phyloP scores from a whole-genome alignment of 2,797 vertebrate species.

The Kryptopterus vitreolus region DNA sequence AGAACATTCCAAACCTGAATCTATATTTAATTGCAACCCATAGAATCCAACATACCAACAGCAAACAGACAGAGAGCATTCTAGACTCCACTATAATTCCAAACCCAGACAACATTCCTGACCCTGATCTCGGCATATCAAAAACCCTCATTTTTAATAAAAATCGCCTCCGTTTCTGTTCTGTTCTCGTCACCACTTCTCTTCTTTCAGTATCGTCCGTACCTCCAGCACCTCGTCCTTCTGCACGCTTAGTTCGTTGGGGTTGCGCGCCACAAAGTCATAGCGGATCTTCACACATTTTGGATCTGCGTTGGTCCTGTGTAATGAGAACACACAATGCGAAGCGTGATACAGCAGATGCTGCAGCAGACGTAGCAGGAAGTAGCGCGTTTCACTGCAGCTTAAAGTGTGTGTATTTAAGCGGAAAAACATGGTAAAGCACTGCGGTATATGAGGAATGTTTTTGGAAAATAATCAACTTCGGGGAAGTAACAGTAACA shows the following conservation, averaged over 20 bases:
- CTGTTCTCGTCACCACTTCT: background rate
- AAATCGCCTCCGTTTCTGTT: background rate
- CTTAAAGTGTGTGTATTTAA: background rate
- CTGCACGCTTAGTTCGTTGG: constrained; percentile 80
- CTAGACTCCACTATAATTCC: background rate
- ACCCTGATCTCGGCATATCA: background rate
- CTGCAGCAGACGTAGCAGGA: background rate
- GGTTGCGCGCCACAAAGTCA: constrained; percentile 80
- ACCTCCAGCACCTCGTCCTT: constrained; percentile 84
- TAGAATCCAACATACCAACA: background rate
- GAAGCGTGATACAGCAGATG: constrained; percentile 3
- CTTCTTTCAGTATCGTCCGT: constrained; percentile 25
- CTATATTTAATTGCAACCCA: no score
- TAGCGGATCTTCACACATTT: constrained; percentile 80
- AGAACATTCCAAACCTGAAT: background rate
- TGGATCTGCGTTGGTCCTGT: constrained; percentile 70
- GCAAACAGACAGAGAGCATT: background rate
- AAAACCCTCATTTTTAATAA: background rate
- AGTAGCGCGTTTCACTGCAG: background rate
- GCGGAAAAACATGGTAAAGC: background rate
- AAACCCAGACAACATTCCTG: background rate
- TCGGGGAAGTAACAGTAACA: background rate
- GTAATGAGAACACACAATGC: constrained; percentile 15
- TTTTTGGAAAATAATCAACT: background rate
- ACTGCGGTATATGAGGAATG: background rate